These are phyloP conservation scores for Leucoraja erinaceus DNA, from an alignment of 2,113 vertebrate species.

Conservation along the genomic window DNA sequence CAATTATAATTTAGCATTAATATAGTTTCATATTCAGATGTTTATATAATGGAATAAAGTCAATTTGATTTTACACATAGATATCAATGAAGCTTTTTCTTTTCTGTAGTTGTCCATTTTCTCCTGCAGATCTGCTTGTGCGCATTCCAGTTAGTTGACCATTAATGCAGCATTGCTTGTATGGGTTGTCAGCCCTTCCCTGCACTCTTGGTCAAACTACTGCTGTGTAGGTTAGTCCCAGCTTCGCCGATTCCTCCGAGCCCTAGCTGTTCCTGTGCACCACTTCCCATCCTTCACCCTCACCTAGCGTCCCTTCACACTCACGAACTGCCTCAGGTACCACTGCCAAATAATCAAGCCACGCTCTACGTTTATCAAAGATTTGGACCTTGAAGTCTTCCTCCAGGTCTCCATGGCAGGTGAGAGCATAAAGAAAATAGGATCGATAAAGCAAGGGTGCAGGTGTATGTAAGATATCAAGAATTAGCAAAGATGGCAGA, in stretches of 20 bases:
- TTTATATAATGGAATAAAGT: constrained; percentile 27
- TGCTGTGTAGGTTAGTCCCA: not conserved
- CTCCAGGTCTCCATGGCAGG: not conserved
- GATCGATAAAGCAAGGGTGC: not conserved
- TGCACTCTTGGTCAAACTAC: not conserved
- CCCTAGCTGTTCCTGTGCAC: not conserved
- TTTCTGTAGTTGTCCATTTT: not conserved
- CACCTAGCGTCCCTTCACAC: not conserved
- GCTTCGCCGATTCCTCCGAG: not conserved
- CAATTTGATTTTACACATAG: not conserved
- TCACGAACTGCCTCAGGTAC: not conserved
- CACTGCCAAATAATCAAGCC: not conserved
- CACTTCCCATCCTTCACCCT: not conserved
- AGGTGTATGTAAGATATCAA: not conserved
- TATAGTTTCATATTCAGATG: constrained; percentile 11
- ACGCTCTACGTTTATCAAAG: not conserved
- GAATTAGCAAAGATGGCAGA: not conserved
- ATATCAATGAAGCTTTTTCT: not conserved
- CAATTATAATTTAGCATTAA: not conserved
- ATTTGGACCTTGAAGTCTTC: constrained; percentile 6
- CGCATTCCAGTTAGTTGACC: constrained; percentile 1
- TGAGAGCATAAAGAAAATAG: not conserved
- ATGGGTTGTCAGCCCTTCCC: not conserved
- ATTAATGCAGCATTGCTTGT: not conserved
- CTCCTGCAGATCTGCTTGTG: constrained; percentile 19